A percentile compares a stretch with the other conserved stretches of the same genome.
Conservation (phyloP, 1,140 invertebrate species). For the Macrostomum lignano region DNA sequence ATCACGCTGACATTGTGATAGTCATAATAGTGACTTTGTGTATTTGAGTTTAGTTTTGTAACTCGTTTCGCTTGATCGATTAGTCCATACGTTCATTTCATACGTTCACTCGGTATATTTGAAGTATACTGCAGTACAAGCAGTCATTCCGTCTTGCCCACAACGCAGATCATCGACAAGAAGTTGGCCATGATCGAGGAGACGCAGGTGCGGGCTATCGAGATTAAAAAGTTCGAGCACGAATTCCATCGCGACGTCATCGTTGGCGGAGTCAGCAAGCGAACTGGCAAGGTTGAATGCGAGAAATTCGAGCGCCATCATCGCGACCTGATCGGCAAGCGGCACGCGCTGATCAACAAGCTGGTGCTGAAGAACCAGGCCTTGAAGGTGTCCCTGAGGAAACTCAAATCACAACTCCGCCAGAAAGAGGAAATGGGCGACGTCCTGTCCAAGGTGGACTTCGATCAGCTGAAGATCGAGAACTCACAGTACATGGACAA, state of each 20-base stretch:
- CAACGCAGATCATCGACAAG: too few species aligned
- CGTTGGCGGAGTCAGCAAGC: slow-evolving; percentile 17
- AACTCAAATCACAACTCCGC: slow-evolving; percentile 23
- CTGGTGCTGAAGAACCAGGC: slow-evolving; percentile 23
- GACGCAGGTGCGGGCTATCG: slow-evolving; percentile 17
- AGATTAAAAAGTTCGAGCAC: slow-evolving; percentile 23
- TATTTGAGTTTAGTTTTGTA: too few species aligned
- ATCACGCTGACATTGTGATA: too few species aligned
- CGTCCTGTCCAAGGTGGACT: slow-evolving; percentile 27
- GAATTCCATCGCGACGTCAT: slow-evolving; percentile 27
- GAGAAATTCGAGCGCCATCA: slow-evolving; percentile 23
- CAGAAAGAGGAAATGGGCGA: slow-evolving; percentile 30
- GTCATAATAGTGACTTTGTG: too few species aligned
- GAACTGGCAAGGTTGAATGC: slow-evolving; percentile 19
- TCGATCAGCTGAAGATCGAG: slow-evolving; percentile 27
- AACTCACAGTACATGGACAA: slow-evolving; percentile 28
- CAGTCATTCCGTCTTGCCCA: too few species aligned
- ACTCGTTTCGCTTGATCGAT: too few species aligned
- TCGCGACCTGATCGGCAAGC: background rate
- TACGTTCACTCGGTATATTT: too few species aligned
- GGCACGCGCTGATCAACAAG: slow-evolving; percentile 27
- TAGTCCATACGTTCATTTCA: too few species aligned
- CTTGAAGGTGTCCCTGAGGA: slow-evolving; percentile 25
- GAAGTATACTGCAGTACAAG: too few species aligned
- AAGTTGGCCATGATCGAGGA: slow-evolving; percentile 28